These are phyloP conservation scores for Muntiacus reevesi DNA, from an alignment of 2,113 vertebrate genomes.

Conservation along the genomic window DNA sequence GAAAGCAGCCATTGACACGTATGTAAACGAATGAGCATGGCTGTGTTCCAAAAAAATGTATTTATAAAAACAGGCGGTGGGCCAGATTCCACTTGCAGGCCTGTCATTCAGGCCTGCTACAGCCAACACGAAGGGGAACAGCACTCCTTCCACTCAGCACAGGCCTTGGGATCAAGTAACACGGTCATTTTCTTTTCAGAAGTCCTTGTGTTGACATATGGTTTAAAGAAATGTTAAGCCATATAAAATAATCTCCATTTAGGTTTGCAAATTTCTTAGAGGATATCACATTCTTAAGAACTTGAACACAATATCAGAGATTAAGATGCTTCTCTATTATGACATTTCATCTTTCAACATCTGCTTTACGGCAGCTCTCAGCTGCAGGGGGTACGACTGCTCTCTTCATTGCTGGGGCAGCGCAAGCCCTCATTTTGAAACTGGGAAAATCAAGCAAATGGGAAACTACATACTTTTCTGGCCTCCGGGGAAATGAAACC, in stretches of 20 bases:
- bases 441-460: background rate
- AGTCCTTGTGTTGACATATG: background rate
- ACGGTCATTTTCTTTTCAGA: background rate
- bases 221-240: slow-evolving; percentile 36
- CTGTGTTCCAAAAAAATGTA: background rate
- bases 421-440: background rate
- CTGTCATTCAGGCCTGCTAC: background rate
- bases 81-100: background rate
- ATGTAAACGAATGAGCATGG: background rate
- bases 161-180: background rate
- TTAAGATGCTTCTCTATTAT: background rate
- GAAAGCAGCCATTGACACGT: background rate
- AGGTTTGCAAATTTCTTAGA: slow-evolving; percentile 13
- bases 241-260: background rate
- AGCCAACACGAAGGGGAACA: background rate
- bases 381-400: background rate
- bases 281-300: slow-evolving; percentile 1
- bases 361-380: background rate
- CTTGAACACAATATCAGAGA: background rate
- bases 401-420: background rate
- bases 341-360: slow-evolving; percentile 23
- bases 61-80: background rate
- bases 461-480: background rate
- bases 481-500: background rate
- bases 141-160: background rate